These are phyloP conservation scores for Epizoanthus rinbou DNA, from an alignment of 92 coral and sea anemone species.

Conservation along the genomic window DNA sequence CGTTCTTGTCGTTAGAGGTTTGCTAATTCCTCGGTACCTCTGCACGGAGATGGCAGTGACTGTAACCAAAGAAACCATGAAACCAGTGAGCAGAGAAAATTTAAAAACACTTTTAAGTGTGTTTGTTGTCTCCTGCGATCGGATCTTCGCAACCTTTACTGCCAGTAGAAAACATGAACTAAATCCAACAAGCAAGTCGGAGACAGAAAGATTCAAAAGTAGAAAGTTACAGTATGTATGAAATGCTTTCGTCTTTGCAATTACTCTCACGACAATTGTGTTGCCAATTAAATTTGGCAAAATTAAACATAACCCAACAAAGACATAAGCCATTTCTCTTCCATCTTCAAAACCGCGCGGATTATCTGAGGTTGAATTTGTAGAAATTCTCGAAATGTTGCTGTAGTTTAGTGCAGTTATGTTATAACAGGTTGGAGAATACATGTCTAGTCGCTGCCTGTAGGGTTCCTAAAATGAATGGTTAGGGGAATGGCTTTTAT, in stretches of 20 bases:
- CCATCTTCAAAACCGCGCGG: neutral
- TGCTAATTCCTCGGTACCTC: too few relatives aligned
- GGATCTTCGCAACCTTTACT: neutral
- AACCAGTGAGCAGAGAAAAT: neutral
- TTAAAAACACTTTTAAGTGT: neutral
- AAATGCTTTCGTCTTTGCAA: neutral
- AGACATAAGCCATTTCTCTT: neutral
- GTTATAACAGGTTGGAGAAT: neutral
- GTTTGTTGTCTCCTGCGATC: neutral
- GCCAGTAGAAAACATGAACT: neutral
- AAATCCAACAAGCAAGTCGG: neutral
- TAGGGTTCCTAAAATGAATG: neutral
- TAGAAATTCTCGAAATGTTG: neutral
- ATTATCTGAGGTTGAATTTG: too few relatives aligned
- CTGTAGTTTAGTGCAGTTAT: neutral
- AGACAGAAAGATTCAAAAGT: neutral
- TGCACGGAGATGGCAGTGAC: too few relatives aligned
- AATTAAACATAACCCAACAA: neutral
- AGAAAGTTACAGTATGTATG: neutral
- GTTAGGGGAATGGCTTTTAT: too few relatives aligned
- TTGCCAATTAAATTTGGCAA: neutral
- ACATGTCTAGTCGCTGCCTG: neutral
- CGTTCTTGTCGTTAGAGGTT: too few relatives aligned
- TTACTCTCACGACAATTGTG: neutral
- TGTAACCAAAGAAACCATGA: too few relatives aligned